Evolutionary conservation across 2,888 invertebrate genomes (phyloP), one percentile per base, ranked within the genome.

Genomic region (Micropterix aruncella): DNA sequence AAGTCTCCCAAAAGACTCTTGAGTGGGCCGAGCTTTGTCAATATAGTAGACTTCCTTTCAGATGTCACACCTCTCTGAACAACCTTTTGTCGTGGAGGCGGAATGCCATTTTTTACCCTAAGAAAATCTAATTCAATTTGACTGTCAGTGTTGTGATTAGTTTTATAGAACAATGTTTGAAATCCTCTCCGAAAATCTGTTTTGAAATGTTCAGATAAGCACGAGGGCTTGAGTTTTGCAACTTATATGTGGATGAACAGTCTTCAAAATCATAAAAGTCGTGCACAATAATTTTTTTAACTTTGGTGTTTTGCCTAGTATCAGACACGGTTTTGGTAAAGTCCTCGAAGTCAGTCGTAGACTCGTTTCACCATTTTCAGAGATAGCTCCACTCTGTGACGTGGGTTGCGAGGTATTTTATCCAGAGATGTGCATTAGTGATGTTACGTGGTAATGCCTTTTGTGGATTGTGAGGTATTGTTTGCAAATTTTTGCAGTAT

Each of bases 381-480:
- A 27, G 54, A 52, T 16, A 41, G 42, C 45, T 57, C 55, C n/a
- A 58, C 53, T 47, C 51, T 50, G 44, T 57, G 56, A 46, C 58
- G 56, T n/a, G n/a, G n/a, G n/a, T n/a, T n/a, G n/a, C n/a, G n/a
- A n/a, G n/a, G n/a, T n/a, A n/a, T n/a, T n/a, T n/a, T n/a, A n/a
- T n/a, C n/a, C n/a, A n/a, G n/a, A n/a, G n/a, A n/a, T n/a, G n/a
- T n/a, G n/a, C n/a, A n/a, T n/a, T n/a, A n/a, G n/a, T n/a, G n/a
- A n/a, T n/a, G n/a, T n/a, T n/a, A n/a, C n/a, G n/a, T n/a, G n/a
- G n/a, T n/a, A n/a, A n/a, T n/a, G n/a, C n/a, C n/a, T n/a, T n/a
- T n/a, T n/a, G n/a, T n/a, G n/a, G n/a, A n/a, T n/a, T n/a, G n/a
- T n/a, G n/a, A n/a, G n/a, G n/a, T n/a, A n/a, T n/a, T n/a, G n/a